Evolutionary conservation across 2,113 vertebrate genomes (phyloP).

Genomic region (Scalopus aquaticus): DNA sequence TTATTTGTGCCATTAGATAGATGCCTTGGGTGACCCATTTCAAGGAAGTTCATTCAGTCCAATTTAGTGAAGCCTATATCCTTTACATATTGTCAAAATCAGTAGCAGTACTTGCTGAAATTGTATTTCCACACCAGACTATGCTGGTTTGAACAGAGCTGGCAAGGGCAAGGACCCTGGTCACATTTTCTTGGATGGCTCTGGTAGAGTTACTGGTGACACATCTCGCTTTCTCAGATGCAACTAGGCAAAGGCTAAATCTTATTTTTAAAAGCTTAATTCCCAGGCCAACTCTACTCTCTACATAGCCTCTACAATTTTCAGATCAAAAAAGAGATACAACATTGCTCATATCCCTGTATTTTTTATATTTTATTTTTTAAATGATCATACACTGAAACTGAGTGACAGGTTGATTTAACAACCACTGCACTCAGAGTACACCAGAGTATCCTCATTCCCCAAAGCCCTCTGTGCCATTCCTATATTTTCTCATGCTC

Average conservation of each 20-base stretch:
- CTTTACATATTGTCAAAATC: background rate
- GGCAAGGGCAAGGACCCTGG: background rate
- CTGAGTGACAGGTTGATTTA: background rate
- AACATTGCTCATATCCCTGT: background rate
- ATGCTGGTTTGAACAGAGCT: background rate
- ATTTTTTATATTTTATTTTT: slow-evolving; percentile 33
- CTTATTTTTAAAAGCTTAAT: background rate
- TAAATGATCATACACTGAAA: background rate
- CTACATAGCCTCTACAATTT: background rate
- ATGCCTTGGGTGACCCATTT: background rate
- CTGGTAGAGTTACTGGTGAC: background rate
- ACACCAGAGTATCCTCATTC: background rate
- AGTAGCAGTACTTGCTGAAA: background rate
- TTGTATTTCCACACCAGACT: background rate
- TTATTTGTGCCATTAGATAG: background rate
- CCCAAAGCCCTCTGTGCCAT: background rate
- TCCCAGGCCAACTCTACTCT: background rate
- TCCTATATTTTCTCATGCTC: background rate
- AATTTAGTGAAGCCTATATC: background rate
- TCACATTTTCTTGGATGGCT: background rate
- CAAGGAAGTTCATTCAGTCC: background rate
- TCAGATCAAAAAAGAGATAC: background rate
- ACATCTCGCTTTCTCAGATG: background rate
- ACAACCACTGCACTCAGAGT: background rate
- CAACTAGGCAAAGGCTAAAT: background rate